Evolutionary conservation across 2,888 invertebrate genomes (phyloP).

Genomic region (Cosmia trapezina): DNA sequence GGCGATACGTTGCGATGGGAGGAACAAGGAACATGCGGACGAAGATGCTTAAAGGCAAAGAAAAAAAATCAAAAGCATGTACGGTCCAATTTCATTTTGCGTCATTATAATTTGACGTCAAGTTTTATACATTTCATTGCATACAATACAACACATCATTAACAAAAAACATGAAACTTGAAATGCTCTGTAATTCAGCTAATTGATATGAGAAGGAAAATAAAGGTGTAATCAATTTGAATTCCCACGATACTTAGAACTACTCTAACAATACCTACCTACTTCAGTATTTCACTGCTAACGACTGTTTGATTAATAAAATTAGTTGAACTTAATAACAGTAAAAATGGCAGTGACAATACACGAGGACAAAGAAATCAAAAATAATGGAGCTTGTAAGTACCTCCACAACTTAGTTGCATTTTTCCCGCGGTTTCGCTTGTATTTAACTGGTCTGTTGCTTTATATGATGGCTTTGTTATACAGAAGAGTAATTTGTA

Average conservation of each 20-base stretch:
- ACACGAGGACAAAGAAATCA: conserved; percentile 44
- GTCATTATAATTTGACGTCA: neutral
- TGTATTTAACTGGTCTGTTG: conserved; percentile 4
- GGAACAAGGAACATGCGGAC: too few relatives aligned
- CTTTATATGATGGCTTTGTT: neutral
- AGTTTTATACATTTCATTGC: neutral
- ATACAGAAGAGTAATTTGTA: neutral
- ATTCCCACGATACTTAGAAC: conserved; percentile 48
- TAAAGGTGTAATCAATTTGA: conserved; percentile 33
- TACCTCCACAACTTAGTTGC: neutral
- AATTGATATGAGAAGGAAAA: conserved; percentile 22
- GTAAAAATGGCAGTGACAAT: conserved; percentile 48
- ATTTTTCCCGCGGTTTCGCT: conserved; percentile 29
- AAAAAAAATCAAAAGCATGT: neutral
- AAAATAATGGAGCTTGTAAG: conserved; percentile 27
- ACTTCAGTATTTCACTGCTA: conserved; percentile 42
- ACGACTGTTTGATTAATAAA: conserved; percentile 62
- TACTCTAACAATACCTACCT: conserved; percentile 37
- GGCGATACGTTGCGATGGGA: too few relatives aligned
- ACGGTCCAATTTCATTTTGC: neutral
- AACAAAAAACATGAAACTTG: conserved; percentile 9
- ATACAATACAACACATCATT: neutral
- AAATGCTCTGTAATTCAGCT: conserved; percentile 27
- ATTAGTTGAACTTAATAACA: conserved; percentile 45
- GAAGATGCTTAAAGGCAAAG: too few relatives aligned